Evolutionary conservation across 2,797 vertebrate species (phyloP), one percentile per base, ranked within the genome.

Genomic region (Rhinatrema bivittatum): DNA sequence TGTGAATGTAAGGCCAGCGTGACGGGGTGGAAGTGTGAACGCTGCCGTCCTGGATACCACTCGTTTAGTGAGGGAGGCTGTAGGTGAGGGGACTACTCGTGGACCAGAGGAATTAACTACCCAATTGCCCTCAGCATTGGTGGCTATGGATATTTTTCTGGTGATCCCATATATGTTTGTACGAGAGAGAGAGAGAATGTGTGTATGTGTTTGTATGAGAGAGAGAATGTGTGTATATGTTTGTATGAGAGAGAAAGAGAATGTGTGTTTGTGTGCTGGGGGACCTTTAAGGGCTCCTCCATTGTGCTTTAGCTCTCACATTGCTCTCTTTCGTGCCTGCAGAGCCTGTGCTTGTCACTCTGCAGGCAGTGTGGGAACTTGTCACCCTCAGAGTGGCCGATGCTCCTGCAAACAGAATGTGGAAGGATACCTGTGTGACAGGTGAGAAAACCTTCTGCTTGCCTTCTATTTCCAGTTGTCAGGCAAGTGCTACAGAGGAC

Each of bases 1-100:
- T 97, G 93, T 27, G 1, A 28, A 31, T 97, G 94, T 70, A 85
- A 81, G 53, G 62, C 36, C 16, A 82, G 79, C 0, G 90, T 94
- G 62, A 87, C 74, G 0, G 90, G 91, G 42, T 79, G 79, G 74
- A 94, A 90, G 65, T 97, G 94, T 7, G 89, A 96, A 68, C 79
- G 57, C 24, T 97, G 94, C 70, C 80, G 39, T 55, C 65, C 81
- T 0, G 91, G 90, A 2, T 93, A 89, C 60, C 91, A 97, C 65
- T 91, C 91, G 4, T 85, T 97, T 9, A 82, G 82, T 2, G 86
- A 83, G 21, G 81, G 82, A 0, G 91, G 91, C 57, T 94, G 91
- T 86, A 87, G 90, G 91, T 92, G 72, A 85, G 80, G n/a, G 17
- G 33, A 3, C 2, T 32, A 45, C n/a, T n/a, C 4, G 5, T 4